phyloP scores from a whole-genome alignment of 2,113 vertebrate species.

The Notothenia coriiceps region DNA sequence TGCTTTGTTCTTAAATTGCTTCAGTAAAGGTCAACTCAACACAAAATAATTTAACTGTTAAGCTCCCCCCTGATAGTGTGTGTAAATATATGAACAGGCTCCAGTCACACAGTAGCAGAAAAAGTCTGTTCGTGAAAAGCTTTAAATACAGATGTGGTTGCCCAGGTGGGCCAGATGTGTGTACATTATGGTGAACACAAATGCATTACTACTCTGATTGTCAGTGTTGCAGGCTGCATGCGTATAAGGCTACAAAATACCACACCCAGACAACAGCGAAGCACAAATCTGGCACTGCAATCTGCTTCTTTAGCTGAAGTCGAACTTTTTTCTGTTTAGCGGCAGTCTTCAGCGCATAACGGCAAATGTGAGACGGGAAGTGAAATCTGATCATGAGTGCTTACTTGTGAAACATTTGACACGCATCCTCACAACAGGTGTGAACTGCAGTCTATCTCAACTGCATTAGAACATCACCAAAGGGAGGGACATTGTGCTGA shows the following conservation, averaged over 20 bases:
- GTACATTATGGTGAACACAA: slow-evolving; percentile 6
- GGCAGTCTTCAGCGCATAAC: slow-evolving; percentile 24
- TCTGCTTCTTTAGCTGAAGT: slow-evolving; percentile 27
- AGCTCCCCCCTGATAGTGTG: slow-evolving; percentile 16
- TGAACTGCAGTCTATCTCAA: slow-evolving; percentile 15
- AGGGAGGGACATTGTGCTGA: not conserved
- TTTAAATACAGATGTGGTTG: slow-evolving; percentile 7
- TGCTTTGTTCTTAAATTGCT: not conserved
- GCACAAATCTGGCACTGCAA: slow-evolving; percentile 1
- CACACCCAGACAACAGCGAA: slow-evolving; percentile 12
- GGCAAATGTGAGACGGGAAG: slow-evolving; percentile 39
- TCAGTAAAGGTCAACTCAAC: slow-evolving; percentile 17
- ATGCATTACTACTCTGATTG: not conserved
- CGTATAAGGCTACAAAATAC: slow-evolving; percentile 14
- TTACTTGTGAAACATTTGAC: slow-evolving; percentile 57
- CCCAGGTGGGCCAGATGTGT: slow-evolving; percentile 14
- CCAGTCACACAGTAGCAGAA: slow-evolving; percentile 15
- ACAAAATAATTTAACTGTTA: not conserved
- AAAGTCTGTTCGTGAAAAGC: not conserved
- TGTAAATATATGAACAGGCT: slow-evolving; percentile 19
- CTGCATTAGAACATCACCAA: slow-evolving; percentile 14
- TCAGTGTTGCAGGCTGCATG: slow-evolving; percentile 11
- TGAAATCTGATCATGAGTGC: slow-evolving; percentile 63
- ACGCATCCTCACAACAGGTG: slow-evolving; percentile 22
- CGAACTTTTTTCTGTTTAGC: slow-evolving; percentile 18